phyloP scores from a whole-genome alignment of 2,797 vertebrate species.

The Vespertilio murinus region DNA sequence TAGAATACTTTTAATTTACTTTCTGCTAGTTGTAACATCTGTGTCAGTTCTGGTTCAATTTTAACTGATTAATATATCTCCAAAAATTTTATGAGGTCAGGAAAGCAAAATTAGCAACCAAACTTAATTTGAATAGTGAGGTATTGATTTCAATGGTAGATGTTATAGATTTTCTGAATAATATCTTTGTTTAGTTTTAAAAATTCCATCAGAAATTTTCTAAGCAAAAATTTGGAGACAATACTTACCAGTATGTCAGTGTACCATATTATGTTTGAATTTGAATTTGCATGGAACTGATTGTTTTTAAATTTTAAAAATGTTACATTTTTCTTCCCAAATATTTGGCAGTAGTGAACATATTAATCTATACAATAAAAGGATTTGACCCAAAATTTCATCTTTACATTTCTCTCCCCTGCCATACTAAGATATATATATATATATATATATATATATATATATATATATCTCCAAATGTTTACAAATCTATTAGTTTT shows the following conservation, averaged over 20 bases:
- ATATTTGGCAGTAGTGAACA: slow-evolving; percentile 14
- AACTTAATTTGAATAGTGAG: not conserved
- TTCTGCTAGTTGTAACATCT: slow-evolving; percentile 4
- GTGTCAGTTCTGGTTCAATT: not conserved
- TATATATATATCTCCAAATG: not conserved
- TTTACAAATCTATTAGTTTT: not conserved
- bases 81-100: not conserved
- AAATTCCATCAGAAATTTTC: slow-evolving; percentile 5
- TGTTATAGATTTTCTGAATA: not conserved
- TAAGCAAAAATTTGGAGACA: slow-evolving; percentile 4
- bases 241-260: not conserved
- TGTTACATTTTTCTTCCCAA: not conserved
- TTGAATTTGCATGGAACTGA: not conserved
- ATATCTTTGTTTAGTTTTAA: slow-evolving; percentile 29
- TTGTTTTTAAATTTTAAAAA: slow-evolving; percentile 5
- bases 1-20: not conserved
- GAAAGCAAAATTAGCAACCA: not conserved
- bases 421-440: not conserved
- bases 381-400: not conserved
- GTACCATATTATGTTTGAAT: not conserved
- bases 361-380: not conserved
- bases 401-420: not conserved
- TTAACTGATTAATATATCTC: not conserved
- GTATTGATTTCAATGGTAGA: not conserved
- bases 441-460: not conserved